Base-by-base conservation (phyloP, 2,113 vertebrate genomes). In the Psettodes erumei region DNA sequence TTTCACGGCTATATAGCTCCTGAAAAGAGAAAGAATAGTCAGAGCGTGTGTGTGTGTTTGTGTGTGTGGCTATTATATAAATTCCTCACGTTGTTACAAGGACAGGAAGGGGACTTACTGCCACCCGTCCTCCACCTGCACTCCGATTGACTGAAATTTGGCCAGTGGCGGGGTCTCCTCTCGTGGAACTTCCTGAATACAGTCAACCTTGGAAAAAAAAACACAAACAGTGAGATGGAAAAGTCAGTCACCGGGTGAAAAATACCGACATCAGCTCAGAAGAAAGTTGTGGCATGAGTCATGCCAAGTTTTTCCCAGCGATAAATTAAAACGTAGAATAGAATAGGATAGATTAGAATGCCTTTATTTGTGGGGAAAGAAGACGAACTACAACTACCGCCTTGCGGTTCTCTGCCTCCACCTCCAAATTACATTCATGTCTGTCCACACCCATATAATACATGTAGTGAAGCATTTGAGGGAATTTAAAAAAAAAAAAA, bases 71-170 rank as follows among this genome's bases (percentile, higher is more conserved):
- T 89, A 88, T 84, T 90, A 90, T 89, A 48, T 89, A 83, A 87
- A 84, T 88, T 93, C 86, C 90, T 91, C 86, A 90, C 83, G 77
- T 89, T 89, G 88, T 90, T 88, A 91, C 77, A 73, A 83, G 84
- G 81, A 87, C 90, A 89, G 81, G 86, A 89, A 88, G 81, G 82
- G 81, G 74, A 97, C 96, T 97, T 95, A 99, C 98, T 97, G 96
- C 98, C 98, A 99, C 94, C 97, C 95, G 96, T 98, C 97, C 95
- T 99, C 98, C 95, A 98, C 97, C 94, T 99, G 98, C 88, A 99
- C 96, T 92, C 98, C 98, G 81, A 99, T 98, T 59, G 98, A 99
- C 95, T 99, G 98, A 94, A 99, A 99, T 93, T 92, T 96, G 96
- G 96, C 94, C 93, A 95, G 91, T 74, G 95, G 94, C 0, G 96